A percentile compares a stretch with the other conserved stretches of the same genome.
Evolutionary conservation across 1,140 invertebrate genomes (phyloP).

Genomic region (Tetramorium parvispinum): DNA sequence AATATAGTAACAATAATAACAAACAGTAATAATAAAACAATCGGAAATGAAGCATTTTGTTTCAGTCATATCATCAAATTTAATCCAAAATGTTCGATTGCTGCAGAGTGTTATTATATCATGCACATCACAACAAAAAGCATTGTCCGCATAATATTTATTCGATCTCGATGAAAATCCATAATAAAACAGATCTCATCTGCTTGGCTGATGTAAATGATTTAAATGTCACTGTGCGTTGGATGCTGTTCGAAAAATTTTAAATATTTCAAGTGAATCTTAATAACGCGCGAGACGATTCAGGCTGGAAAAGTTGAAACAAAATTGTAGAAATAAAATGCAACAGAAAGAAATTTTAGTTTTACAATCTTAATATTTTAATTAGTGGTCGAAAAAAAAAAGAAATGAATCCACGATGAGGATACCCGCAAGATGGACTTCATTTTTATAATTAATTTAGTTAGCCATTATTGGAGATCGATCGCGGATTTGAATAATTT

Average conservation of each 20-base stretch:
- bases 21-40: conserved; percentile 29
- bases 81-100: conserved; percentile 27
- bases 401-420: not conserved
- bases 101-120: conserved; percentile 17
- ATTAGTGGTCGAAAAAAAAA: not conserved
- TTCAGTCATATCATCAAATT: conserved; percentile 38
- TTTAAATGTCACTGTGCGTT: conserved; percentile 12
- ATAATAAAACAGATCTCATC: conserved; percentile 17
- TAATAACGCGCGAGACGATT: not conserved
- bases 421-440: not conserved
- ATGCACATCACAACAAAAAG: conserved; percentile 23
- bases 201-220: not conserved
- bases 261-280: not conserved
- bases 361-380: conserved; percentile 20
- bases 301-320: too few species aligned
- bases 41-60: conserved; percentile 40
- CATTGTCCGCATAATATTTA: conserved; percentile 23
- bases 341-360: not conserved
- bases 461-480: conserved; percentile 30
- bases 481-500: conserved; percentile 53
- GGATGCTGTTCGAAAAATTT: not conserved
- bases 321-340: not conserved
- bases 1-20: conserved; percentile 5
- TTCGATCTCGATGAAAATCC: conserved; percentile 28
- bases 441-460: conserved; percentile 38